Evolutionary conservation across 2,888 invertebrate species (phyloP).

Genomic region (Chymomyza caudatula): DNA sequence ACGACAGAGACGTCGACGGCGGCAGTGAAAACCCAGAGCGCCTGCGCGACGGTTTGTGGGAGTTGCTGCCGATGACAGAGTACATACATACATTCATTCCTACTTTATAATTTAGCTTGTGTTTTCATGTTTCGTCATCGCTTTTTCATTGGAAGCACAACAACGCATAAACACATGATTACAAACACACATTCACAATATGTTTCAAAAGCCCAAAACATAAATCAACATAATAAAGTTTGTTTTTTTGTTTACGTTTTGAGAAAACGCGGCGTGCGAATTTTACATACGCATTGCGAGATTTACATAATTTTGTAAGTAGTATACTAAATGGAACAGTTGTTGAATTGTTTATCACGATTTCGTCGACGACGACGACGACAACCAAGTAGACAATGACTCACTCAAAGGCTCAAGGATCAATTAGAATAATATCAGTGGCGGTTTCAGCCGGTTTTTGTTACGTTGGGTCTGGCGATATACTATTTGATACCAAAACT

Average conservation of each 20-base stretch:
- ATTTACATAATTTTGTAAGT: slow-evolving; percentile 21
- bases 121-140: slow-evolving; percentile 27
- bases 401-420: no score
- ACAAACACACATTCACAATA: no score
- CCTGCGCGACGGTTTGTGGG: background rate
- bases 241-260: background rate
- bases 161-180: no score
- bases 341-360: no score
- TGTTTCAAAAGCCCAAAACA: slow-evolving; percentile 5
- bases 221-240: background rate
- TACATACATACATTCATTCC: background rate
- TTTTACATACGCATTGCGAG: no score
- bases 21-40: background rate
- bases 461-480: no score
- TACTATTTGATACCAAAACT: no score
- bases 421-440: no score
- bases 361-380: no score
- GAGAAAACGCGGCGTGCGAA: background rate
- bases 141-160: slow-evolving; percentile 20
- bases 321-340: slow-evolving; percentile 24
- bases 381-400: no score
- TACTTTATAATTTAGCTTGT: background rate
- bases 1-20: background rate
- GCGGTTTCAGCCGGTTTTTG: no score
- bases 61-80: background rate